These are phyloP conservation scores for Mnemiopsis leidyi DNA, from an alignment of 37 sponge, comb jelly and placozoan species.

Conservation along the genomic window DNA sequence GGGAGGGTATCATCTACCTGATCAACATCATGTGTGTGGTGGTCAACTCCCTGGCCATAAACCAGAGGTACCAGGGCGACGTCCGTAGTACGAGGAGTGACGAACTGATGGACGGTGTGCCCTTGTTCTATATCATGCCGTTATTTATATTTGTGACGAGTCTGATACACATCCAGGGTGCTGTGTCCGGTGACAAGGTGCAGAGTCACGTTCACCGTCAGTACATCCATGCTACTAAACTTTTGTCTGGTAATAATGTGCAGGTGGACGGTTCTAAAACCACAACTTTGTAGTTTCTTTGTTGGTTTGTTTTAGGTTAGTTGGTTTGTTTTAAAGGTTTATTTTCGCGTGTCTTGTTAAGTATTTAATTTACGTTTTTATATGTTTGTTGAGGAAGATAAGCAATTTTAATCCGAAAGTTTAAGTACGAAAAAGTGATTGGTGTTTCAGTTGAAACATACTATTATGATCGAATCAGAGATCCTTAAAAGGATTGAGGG, in stretches of 20 bases:
- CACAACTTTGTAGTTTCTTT: no score
- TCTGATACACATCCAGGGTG: constrained; percentile 8
- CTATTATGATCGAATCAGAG: no score
- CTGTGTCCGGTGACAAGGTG: constrained; percentile 7
- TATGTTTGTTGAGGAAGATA: no score
- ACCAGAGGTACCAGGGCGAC: not conserved
- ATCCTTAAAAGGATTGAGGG: no score
- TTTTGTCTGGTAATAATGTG: not conserved
- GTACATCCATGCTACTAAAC: not conserved
- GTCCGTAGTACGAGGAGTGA: not conserved
- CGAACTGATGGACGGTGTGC: not conserved
- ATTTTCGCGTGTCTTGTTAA: no score
- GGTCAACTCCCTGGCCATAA: constrained; percentile 8
- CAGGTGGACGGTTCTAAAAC: not conserved
- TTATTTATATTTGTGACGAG: not conserved
- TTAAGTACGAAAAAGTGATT: no score
- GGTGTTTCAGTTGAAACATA: no score
- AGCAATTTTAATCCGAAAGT: no score
- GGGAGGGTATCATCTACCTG: constrained; percentile 38
- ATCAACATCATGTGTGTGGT: constrained; percentile 18
- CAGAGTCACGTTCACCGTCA: not conserved
- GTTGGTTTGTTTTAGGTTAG: no score
- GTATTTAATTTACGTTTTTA: no score
- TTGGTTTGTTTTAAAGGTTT: no score
- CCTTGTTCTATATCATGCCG: not conserved